Conservation (phyloP, 2,113 vertebrate genomes). For the Prietella phreatophila region DNA sequence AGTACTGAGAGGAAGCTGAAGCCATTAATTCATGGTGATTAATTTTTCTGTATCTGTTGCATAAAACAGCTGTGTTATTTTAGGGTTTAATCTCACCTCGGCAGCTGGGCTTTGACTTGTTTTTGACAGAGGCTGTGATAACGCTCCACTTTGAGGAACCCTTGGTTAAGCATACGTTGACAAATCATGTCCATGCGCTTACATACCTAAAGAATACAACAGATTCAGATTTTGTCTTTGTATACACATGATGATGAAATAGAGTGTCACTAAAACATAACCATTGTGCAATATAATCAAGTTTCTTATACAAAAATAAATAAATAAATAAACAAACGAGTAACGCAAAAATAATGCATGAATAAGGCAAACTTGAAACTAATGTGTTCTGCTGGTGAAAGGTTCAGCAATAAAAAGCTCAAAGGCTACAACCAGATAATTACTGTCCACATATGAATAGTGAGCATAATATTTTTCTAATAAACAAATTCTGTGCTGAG, state of each 20-base stretch:
- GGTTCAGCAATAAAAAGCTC: not conserved
- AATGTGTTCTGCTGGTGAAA: not conserved
- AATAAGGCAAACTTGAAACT: not conserved
- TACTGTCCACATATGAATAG: not conserved
- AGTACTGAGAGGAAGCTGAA: not conserved
- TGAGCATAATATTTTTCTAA: no score
- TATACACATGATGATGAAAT: not conserved
- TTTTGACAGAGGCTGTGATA: slow-evolving; percentile 98
- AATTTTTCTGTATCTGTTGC: not conserved
- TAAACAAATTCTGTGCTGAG: no score
- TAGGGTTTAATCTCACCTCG: slow-evolving; percentile 76
- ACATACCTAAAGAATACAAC: slow-evolving; percentile 80
- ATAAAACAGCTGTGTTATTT: not conserved
- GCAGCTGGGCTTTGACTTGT: slow-evolving; percentile 97
- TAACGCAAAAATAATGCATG: no score
- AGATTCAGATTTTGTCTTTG: not conserved
- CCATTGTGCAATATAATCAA: not conserved
- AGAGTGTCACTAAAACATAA: not conserved
- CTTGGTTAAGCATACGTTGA: slow-evolving; percentile 95
- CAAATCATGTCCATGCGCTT: slow-evolving; percentile 97
- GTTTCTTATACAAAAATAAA: no score
- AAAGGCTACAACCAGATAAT: not conserved
- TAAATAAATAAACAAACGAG: no score
- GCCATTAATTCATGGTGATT: not conserved
- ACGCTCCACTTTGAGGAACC: slow-evolving; percentile 95